Conservation (phyloP, 2,113 vertebrate species). For the Paradoxurus hermaphroditus region DNA sequence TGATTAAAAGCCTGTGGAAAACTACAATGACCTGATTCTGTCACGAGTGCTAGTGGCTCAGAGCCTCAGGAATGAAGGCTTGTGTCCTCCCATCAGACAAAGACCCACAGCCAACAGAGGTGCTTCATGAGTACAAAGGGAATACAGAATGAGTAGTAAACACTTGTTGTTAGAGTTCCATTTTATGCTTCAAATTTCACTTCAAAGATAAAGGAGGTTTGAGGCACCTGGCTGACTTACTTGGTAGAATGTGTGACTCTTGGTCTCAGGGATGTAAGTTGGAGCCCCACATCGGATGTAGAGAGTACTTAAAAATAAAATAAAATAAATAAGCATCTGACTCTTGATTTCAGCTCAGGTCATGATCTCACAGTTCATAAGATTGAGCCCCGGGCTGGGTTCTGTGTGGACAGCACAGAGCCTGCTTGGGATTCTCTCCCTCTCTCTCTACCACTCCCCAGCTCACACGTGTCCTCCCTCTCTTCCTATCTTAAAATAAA, state of each 20-base stretch:
- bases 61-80: not conserved
- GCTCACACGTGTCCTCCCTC: too few relatives aligned
- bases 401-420: too few relatives aligned
- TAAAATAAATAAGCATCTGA: too few relatives aligned
- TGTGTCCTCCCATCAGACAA: not conserved
- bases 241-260: not conserved
- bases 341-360: too few relatives aligned
- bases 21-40: not conserved
- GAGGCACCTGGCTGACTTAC: not conserved
- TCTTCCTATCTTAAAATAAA: not conserved
- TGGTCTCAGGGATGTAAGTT: not conserved
- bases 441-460: too few relatives aligned
- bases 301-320: not conserved
- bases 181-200: not conserved
- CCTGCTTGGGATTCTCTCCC: too few relatives aligned
- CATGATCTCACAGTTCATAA: too few relatives aligned
- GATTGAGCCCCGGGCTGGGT: too few relatives aligned
- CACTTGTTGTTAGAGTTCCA: not conserved
- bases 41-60: not conserved
- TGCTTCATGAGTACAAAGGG: not conserved
- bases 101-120: not conserved
- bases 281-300: not conserved
- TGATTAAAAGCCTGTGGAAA: not conserved
- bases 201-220: not conserved
- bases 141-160: not conserved